Percentiles rank a stretch among this genome's conserved stretches.
phyloP scores from a whole-genome alignment of 2,888 invertebrate genomes.

The Shargacucullia verbasci region DNA sequence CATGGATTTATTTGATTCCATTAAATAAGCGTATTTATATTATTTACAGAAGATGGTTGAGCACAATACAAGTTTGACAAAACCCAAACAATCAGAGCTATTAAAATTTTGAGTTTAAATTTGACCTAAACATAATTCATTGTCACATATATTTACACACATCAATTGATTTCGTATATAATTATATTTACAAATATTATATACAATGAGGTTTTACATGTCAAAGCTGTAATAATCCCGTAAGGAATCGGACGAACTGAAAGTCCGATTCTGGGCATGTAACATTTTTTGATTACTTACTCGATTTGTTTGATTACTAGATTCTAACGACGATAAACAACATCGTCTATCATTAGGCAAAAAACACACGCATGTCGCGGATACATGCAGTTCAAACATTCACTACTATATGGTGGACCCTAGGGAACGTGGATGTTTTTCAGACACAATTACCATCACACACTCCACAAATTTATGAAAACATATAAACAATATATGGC shows the following conservation, averaged over 20 bases:
- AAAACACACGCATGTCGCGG: conserved; percentile 7
- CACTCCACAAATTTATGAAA: conserved; percentile 40
- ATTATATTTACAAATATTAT: conserved; percentile 59
- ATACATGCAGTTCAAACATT: conserved; percentile 13
- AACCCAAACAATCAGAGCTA: conserved; percentile 51
- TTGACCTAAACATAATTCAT: conserved; percentile 48
- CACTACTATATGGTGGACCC: conserved; percentile 4
- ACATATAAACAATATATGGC: conserved; percentile 83
- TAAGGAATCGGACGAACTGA: not conserved
- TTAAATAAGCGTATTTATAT: conserved; percentile 54
- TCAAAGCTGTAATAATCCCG: conserved; percentile 36
- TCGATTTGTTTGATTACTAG: conserved; percentile 24
- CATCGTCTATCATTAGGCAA: conserved; percentile 18
- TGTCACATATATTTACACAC: conserved; percentile 45
- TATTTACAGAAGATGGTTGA: conserved; percentile 43
- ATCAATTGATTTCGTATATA: conserved; percentile 32
- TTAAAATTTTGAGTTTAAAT: conserved; percentile 45
- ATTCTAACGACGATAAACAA: conserved; percentile 42
- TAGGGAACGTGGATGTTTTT: conserved; percentile 3
- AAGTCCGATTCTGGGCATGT: not conserved
- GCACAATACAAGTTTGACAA: conserved; percentile 10
- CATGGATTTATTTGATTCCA: conserved; percentile 45
- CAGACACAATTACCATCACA: conserved; percentile 28
- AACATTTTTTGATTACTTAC: not conserved
- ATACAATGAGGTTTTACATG: conserved; percentile 52